These are phyloP conservation scores for Peromyscus attwateri DNA, from an alignment of 2,797 vertebrate genomes.

Conservation along the genomic window DNA sequence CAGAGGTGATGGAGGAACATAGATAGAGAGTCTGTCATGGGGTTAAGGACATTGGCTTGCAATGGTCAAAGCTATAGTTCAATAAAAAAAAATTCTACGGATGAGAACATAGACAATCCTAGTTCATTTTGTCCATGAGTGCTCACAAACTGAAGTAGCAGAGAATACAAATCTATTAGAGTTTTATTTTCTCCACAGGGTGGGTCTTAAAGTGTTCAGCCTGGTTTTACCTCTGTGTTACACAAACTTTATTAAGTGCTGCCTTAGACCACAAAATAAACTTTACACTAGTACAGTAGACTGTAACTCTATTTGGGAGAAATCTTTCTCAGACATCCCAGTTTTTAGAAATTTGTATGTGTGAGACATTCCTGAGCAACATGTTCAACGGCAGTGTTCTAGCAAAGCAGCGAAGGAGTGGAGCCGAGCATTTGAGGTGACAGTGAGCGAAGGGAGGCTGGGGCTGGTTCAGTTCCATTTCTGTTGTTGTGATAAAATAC, in stretches of 20 bases:
- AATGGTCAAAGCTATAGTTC: neutral
- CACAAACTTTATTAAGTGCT: neutral
- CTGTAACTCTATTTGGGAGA: neutral
- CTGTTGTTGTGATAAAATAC: neutral
- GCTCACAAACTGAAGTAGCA: neutral
- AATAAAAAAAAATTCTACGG: neutral
- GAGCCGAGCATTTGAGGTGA: neutral
- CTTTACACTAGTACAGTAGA: neutral
- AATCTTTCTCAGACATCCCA: neutral
- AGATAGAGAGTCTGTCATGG: neutral
- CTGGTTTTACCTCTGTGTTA: neutral
- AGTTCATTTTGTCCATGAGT: neutral
- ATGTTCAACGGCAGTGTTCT: neutral
- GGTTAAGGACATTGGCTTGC: neutral
- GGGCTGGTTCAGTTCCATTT: neutral
- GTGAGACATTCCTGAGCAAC: neutral
- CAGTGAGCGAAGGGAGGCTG: neutral
- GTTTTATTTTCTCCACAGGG: neutral
- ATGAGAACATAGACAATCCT: neutral
- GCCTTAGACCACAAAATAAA: constrained; percentile 27
- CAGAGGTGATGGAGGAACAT: neutral
- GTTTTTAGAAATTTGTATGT: neutral
- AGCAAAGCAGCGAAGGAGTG: neutral
- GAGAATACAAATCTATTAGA: constrained; percentile 4
- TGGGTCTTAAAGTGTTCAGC: constrained; percentile 7